Evolutionary conservation across 2,888 invertebrate species (phyloP).

Genomic region (Stramonita haemastoma): DNA sequence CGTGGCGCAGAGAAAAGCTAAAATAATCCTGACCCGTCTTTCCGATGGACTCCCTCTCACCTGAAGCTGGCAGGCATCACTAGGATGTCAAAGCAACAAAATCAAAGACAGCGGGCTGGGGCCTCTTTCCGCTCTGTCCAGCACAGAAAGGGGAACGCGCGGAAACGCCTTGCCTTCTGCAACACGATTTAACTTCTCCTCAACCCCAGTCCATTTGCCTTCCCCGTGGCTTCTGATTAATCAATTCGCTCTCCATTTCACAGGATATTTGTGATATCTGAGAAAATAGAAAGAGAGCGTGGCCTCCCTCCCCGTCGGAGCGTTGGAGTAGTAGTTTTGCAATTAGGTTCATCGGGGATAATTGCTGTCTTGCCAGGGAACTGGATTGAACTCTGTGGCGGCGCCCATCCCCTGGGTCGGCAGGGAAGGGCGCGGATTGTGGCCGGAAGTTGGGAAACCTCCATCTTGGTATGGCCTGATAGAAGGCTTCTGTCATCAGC

Average conservation of each 20-base stretch:
- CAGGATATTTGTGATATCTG: slow-evolving; percentile 38
- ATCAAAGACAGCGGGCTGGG: not conserved
- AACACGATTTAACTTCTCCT: slow-evolving; percentile 15
- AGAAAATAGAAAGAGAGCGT: slow-evolving; percentile 34
- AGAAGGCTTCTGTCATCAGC: no score
- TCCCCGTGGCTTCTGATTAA: no score
- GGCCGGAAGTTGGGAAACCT: slow-evolving; percentile 36
- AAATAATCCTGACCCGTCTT: slow-evolving; percentile 29
- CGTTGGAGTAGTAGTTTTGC: slow-evolving; percentile 33
- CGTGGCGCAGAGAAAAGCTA: slow-evolving; percentile 12
- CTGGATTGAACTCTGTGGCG: slow-evolving; percentile 25
- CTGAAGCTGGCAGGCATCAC: not conserved
- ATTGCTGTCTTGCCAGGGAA: slow-evolving; percentile 26
- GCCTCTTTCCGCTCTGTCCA: not conserved
- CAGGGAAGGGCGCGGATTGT: slow-evolving; percentile 7
- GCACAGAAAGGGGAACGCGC: not conserved
- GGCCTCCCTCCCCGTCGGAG: not conserved
- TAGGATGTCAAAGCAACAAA: slow-evolving; percentile 25
- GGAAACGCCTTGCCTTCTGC: not conserved
- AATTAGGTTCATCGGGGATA: slow-evolving; percentile 29
- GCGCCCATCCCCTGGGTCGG: not conserved
- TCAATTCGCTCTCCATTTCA: slow-evolving; percentile 31
- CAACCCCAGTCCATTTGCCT: slow-evolving; percentile 18
- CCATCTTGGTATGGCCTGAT: not conserved
- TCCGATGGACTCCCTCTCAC: not conserved